Evolutionary conservation across 2,113 vertebrate species (phyloP).

Genomic region (Psephotus haematonotus): DNA sequence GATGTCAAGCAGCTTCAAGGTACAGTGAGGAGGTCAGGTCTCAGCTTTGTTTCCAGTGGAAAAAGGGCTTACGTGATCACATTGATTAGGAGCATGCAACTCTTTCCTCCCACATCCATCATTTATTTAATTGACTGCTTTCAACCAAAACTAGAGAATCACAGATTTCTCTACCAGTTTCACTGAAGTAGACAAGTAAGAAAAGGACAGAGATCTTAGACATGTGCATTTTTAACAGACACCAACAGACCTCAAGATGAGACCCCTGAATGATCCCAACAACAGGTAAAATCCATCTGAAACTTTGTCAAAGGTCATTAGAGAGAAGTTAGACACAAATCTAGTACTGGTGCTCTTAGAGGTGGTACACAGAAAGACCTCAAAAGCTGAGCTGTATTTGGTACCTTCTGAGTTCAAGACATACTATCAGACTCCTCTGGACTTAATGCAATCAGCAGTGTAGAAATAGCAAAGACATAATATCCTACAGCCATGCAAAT

Average conservation of each 20-base stretch:
- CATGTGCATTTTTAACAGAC: not conserved
- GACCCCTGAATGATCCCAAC: not conserved
- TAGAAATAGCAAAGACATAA: not conserved
- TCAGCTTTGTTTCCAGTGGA: conserved; percentile 4
- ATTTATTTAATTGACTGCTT: conserved; percentile 26
- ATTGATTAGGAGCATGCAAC: not conserved
- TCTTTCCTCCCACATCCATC: conserved; percentile 25
- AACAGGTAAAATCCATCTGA: not conserved
- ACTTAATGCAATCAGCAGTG: not conserved
- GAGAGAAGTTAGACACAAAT: not conserved
- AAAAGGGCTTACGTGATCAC: not conserved
- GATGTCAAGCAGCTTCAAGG: not conserved
- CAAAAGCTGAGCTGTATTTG: not conserved
- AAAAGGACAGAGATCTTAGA: not conserved
- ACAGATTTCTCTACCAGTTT: not conserved
- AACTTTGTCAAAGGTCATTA: not conserved
- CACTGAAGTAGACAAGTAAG: not conserved
- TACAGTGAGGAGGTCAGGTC: not conserved
- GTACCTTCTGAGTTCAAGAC: not conserved
- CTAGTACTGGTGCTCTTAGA: not conserved
- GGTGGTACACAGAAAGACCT: not conserved
- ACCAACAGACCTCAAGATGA: not conserved
- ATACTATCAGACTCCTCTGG: not conserved
- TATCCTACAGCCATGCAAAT: not conserved
- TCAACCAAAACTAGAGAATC: not conserved